phyloP scores from a whole-genome alignment of 1,140 invertebrate species.

The Phocides pigmalion region DNA sequence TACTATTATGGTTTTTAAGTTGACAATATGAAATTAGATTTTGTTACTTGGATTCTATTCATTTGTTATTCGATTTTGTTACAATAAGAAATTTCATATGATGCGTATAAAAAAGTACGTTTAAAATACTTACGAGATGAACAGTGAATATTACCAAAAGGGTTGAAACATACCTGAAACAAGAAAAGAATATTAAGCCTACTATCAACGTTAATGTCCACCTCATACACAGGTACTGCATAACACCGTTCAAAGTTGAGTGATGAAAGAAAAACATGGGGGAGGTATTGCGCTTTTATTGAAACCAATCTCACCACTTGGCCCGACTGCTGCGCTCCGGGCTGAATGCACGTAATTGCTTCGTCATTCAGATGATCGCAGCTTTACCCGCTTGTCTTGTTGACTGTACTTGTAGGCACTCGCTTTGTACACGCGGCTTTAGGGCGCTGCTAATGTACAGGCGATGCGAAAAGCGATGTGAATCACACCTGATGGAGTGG shows the following conservation, averaged over 20 bases:
- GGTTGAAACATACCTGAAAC: conserved; percentile 48
- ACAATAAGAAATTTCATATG: too few species aligned
- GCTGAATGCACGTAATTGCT: conserved; percentile 80
- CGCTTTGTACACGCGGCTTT: conserved; percentile 71
- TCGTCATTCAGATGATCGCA: conserved; percentile 79
- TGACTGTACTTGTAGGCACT: conserved; percentile 74
- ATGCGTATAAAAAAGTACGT: neutral
- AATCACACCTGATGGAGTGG: neutral
- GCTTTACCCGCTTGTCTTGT: conserved; percentile 76
- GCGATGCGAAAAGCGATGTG: conserved; percentile 9
- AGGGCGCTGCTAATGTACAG: conserved; percentile 15
- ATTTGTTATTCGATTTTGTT: too few species aligned
- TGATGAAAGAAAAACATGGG: conserved; percentile 81
- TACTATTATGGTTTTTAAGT: too few species aligned
- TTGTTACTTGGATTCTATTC: too few species aligned
- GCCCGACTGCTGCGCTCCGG: conserved; percentile 71
- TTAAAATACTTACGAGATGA: neutral
- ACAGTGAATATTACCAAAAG: neutral
- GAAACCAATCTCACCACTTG: conserved; percentile 82
- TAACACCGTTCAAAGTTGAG: conserved; percentile 75
- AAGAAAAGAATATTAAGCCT: conserved; percentile 36
- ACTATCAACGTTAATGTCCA: conserved; percentile 37
- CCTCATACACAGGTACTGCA: conserved; percentile 61
- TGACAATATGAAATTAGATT: too few species aligned
- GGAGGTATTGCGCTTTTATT: conserved; percentile 79